Percentiles rank a stretch among this genome's conserved stretches.
Evolutionary conservation across 1,140 invertebrate species (phyloP).

Genomic region (Parasteatoda tepidariorum): DNA sequence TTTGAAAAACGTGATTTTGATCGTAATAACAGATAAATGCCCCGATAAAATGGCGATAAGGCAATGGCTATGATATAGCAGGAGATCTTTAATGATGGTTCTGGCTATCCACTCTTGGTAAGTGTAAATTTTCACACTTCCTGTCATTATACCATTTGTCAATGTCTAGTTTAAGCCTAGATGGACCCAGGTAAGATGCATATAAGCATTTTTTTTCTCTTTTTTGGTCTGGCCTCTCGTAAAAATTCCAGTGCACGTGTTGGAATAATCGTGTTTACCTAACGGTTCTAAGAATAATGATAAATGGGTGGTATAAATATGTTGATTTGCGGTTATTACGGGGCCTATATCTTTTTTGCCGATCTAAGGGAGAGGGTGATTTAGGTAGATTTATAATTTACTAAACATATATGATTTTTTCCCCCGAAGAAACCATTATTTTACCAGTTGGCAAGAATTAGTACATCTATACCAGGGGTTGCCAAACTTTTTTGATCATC

Average conservation of each 20-base stretch:
- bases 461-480: no score
- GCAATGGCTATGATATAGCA: not conserved
- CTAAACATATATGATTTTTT: not conserved
- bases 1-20: slow-evolving; percentile 28
- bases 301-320: slow-evolving; percentile 41
- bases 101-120: slow-evolving; percentile 32
- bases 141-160: slow-evolving; percentile 53
- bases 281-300: slow-evolving; percentile 31
- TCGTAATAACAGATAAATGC: slow-evolving; percentile 46
- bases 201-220: not conserved
- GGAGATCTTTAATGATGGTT: slow-evolving; percentile 25
- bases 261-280: slow-evolving; percentile 25
- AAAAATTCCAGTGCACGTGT: not conserved
- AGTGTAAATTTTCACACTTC: slow-evolving; percentile 60
- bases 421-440: no score
- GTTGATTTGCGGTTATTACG: slow-evolving; percentile 51
- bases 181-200: not conserved
- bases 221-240: not conserved
- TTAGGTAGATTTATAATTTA: slow-evolving; percentile 28
- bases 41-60: slow-evolving; percentile 39
- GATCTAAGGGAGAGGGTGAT: not conserved
- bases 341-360: not conserved
- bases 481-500: no score
- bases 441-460: no score
- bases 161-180: slow-evolving; percentile 20